phyloP scores from a whole-genome alignment of 2,888 invertebrate genomes.

The Parelbella ahira region DNA sequence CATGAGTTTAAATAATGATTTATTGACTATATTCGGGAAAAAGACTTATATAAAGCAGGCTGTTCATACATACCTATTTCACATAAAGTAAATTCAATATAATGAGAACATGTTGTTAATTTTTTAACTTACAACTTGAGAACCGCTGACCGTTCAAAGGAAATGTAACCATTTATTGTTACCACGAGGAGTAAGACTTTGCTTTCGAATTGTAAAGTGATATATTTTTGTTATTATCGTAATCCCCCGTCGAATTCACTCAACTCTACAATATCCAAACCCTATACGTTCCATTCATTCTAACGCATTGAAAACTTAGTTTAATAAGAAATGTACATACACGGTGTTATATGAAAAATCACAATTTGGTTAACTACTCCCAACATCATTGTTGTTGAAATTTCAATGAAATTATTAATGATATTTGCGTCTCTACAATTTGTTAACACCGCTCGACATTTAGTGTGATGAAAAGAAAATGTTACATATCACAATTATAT shows the following conservation, averaged over 20 bases:
- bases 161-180: conserved; percentile 56
- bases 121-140: conserved; percentile 41
- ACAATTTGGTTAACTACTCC: conserved; percentile 42
- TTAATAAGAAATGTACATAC: conserved; percentile 19
- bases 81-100: too few species aligned
- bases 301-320: not conserved
- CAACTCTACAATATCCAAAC: conserved; percentile 52
- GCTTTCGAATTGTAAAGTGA: conserved; percentile 68
- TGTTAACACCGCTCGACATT: too few species aligned
- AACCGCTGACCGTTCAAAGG: conserved; percentile 34
- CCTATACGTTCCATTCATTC: not conserved
- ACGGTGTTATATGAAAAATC: conserved; percentile 59
- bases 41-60: too few species aligned
- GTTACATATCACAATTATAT: too few species aligned
- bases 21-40: too few species aligned
- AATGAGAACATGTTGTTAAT: too few species aligned
- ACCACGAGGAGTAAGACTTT: conserved; percentile 71
- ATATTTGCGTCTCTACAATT: too few species aligned
- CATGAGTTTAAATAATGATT: too few species aligned
- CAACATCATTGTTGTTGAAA: conserved; percentile 39
- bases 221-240: conserved; percentile 75
- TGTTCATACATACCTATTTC: too few species aligned
- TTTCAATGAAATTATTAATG: conserved; percentile 46
- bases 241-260: conserved; percentile 51
- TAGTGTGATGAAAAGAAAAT: too few species aligned